A percentile compares a stretch with the other conserved stretches of the same genome.
Conservation (phyloP, 92 coral and sea anemone species). For the Anthopleura xanthogrammica region DNA sequence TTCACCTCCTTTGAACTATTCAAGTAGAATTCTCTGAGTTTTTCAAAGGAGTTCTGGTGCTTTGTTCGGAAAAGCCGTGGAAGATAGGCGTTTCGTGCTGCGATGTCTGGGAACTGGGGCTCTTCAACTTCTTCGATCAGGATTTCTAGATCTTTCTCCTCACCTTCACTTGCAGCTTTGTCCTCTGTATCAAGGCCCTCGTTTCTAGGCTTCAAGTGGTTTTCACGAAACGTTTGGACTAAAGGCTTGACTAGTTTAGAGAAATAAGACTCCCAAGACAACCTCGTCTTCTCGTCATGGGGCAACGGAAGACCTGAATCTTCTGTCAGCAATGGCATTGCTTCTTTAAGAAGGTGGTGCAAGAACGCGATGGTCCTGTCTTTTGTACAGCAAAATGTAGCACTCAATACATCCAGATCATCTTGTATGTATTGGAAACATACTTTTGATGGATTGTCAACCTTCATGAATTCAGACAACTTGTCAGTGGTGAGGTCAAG, state of each 20-base stretch:
- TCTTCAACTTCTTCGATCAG: slow-evolving; percentile 69
- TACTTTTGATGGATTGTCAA: slow-evolving; percentile 34
- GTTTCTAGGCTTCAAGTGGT: not conserved
- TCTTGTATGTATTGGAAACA: slow-evolving; percentile 64
- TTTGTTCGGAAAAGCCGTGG: slow-evolving; percentile 72
- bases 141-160: not conserved
- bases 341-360: slow-evolving; percentile 60
- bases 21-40: slow-evolving; percentile 57
- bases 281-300: slow-evolving; percentile 25
- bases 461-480: slow-evolving; percentile 25
- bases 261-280: slow-evolving; percentile 46
- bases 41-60: slow-evolving; percentile 57
- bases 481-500: slow-evolving; percentile 41
- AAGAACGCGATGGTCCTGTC: slow-evolving; percentile 59
- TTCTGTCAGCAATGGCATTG: slow-evolving; percentile 44
- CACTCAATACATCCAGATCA: slow-evolving; percentile 57
- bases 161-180: not conserved
- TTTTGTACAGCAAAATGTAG: slow-evolving; percentile 57
- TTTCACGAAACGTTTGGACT: slow-evolving; percentile 23
- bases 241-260: slow-evolving; percentile 15
- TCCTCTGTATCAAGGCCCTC: not conserved
- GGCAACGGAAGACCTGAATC: slow-evolving; percentile 9
- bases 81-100: slow-evolving; percentile 50
- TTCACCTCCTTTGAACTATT: slow-evolving; percentile 40
- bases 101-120: slow-evolving; percentile 29